phyloP scores from a whole-genome alignment of 2,113 vertebrate species.

The Vulpes ferrilata region DNA sequence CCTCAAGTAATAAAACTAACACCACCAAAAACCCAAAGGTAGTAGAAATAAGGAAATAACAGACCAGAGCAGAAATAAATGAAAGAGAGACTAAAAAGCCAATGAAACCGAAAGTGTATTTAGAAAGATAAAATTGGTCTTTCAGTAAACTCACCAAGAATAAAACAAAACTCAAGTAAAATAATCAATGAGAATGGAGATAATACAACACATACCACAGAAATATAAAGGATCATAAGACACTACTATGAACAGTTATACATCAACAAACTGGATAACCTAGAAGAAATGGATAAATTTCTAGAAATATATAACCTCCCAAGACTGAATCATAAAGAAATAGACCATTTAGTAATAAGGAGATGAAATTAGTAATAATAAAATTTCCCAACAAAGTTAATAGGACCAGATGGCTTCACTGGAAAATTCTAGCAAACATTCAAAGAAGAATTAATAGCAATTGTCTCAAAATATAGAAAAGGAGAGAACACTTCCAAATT shows the following conservation, averaged over 20 bases:
- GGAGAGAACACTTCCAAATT: background rate
- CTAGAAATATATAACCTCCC: background rate
- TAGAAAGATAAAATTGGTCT: background rate
- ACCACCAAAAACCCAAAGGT: background rate
- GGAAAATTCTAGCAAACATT: background rate
- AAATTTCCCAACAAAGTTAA: background rate
- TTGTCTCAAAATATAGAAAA: background rate
- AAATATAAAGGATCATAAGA: background rate
- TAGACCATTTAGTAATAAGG: background rate
- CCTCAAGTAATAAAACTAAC: background rate
- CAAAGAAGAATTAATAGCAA: background rate
- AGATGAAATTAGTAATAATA: background rate
- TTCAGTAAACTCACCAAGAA: background rate
- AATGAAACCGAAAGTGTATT: background rate
- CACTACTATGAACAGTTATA: background rate
- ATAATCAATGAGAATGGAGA: background rate
- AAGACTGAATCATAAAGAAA: background rate
- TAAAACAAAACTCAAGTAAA: background rate
- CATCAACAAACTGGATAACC: background rate
- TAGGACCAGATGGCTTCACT: background rate
- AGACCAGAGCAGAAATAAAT: background rate
- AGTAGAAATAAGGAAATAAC: background rate
- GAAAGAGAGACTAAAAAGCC: background rate
- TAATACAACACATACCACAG: background rate
- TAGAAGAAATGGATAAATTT: background rate